A percentile compares a stretch with the other conserved stretches of the same genome.
Conservation (phyloP, 1,140 invertebrate species). For the Neodiprion lecontei region DNA sequence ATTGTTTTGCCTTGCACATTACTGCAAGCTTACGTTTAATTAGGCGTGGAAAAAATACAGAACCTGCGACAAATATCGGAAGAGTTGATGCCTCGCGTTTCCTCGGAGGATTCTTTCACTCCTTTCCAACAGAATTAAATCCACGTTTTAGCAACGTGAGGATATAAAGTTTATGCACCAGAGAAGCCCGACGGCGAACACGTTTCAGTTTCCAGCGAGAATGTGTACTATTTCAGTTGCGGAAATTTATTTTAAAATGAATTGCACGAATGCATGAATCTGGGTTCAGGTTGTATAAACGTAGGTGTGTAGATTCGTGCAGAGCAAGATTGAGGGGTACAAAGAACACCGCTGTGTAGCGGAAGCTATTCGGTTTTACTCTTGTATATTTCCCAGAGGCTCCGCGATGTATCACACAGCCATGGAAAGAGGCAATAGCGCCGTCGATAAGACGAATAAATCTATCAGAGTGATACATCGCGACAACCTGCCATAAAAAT, state of each 20-base stretch:
- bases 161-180: neutral
- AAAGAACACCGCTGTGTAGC: conserved; percentile 8
- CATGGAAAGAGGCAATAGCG: conserved; percentile 35
- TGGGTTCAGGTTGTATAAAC: neutral
- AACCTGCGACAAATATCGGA: neutral
- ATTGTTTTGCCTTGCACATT: neutral
- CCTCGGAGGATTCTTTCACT: neutral
- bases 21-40: neutral
- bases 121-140: neutral
- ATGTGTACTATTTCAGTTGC: neutral
- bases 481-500: conserved; percentile 40
- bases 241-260: neutral
- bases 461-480: conserved; percentile 42
- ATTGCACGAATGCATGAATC: neutral
- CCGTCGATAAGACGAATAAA: conserved; percentile 41
- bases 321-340: neutral
- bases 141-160: neutral
- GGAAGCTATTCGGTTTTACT: conserved; percentile 40
- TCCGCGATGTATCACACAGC: conserved; percentile 33
- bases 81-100: no score
- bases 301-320: neutral
- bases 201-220: no score
- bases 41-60: neutral
- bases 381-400: conserved; percentile 46
- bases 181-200: neutral